Percentiles rank a stretch among this genome's conserved stretches.
phyloP scores from a whole-genome alignment of 2,113 vertebrate species.

The Podarcis raffonei region DNA sequence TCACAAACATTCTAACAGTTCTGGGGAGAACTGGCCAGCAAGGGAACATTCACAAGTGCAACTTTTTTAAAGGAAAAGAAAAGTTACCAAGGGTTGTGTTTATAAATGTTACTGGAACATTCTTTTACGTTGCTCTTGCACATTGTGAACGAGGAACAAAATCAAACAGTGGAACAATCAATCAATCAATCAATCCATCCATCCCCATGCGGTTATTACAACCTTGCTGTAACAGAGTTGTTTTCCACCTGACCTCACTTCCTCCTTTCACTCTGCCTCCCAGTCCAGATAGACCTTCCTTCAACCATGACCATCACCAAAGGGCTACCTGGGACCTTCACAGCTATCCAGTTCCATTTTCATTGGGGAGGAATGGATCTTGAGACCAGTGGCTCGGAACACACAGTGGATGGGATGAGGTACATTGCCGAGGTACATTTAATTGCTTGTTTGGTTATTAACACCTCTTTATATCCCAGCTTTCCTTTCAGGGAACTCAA shows the following conservation, averaged over 20 bases:
- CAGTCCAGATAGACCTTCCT: slow-evolving; percentile 89
- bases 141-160: not conserved
- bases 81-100: not conserved
- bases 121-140: not conserved
- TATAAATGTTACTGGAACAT: too few relatives aligned
- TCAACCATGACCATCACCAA: slow-evolving; percentile 79
- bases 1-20: not conserved
- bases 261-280: not conserved
- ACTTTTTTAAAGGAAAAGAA: not conserved
- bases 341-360: slow-evolving; percentile 88
- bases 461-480: too few relatives aligned
- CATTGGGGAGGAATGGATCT: slow-evolving; percentile 89
- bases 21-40: not conserved
- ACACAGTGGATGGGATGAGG: slow-evolving; percentile 87
- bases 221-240: too few relatives aligned
- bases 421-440: slow-evolving; percentile 85
- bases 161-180: too few relatives aligned
- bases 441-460: too few relatives aligned
- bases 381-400: slow-evolving; percentile 89
- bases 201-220: not conserved
- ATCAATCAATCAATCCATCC: too few relatives aligned
- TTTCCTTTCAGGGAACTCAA: too few relatives aligned
- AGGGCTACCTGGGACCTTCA: slow-evolving; percentile 75
- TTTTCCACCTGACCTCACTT: not conserved
- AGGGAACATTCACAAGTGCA: not conserved